These are phyloP conservation scores for Cyanistes caeruleus DNA, from an alignment of 2,113 vertebrate genomes.

Conservation along the genomic window DNA sequence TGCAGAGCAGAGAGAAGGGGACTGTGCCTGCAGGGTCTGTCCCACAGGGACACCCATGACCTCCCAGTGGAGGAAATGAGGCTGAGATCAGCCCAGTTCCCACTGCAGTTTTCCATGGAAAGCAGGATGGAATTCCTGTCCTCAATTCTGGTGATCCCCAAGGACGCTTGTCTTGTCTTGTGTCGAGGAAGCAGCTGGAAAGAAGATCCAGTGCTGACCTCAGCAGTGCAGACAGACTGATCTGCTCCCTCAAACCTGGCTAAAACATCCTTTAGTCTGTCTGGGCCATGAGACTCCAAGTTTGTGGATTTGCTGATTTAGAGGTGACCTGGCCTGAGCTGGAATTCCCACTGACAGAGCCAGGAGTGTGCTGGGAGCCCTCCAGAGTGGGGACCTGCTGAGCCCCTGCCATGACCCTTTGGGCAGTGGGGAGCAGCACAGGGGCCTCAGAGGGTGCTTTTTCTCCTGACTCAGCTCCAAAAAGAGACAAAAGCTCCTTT, in stretches of 20 bases:
- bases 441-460: neutral
- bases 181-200: neutral
- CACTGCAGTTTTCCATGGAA: neutral
- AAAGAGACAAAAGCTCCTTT: neutral
- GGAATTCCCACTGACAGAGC: neutral
- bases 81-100: neutral
- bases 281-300: neutral
- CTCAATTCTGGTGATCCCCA: neutral
- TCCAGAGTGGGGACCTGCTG: neutral
- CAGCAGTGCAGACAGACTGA: neutral
- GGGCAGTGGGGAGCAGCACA: neutral
- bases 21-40: neutral
- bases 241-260: neutral
- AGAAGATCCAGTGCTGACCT: neutral
- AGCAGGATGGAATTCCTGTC: neutral
- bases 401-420: accelerated
- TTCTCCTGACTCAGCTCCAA: neutral
- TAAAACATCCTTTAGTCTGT: neutral
- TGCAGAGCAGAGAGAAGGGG: neutral
- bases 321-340: neutral
- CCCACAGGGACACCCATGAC: neutral
- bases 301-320: neutral
- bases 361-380: neutral
- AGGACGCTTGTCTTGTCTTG: neutral
- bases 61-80: neutral